These are phyloP conservation scores for Cephus nigrinus DNA, from an alignment of 2,888 invertebrate genomes.

Conservation along the genomic window DNA sequence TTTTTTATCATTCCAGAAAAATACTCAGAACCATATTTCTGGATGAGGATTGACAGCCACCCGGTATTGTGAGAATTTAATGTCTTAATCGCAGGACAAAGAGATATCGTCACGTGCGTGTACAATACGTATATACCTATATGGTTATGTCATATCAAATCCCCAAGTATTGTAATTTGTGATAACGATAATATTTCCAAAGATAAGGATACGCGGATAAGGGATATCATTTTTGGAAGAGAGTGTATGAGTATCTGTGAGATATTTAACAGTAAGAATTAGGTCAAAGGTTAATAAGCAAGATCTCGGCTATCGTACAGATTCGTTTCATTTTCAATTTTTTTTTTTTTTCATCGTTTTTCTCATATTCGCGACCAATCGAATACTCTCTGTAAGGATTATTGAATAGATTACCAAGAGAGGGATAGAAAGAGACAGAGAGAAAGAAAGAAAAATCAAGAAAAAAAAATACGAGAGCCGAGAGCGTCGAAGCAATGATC, in stretches of 20 bases:
- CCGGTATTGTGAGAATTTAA: neutral
- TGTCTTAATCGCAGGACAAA: neutral
- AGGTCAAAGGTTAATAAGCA: neutral
- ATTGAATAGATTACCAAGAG: neutral
- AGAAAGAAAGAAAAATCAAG: constrained; percentile 3
- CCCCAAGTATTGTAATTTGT: constrained; percentile 16
- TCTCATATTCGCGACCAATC: neutral
- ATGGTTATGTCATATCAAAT: neutral
- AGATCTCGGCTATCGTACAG: neutral
- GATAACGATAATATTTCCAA: constrained; percentile 13
- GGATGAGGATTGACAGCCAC: neutral
- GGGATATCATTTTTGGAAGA: neutral
- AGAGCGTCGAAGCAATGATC: neutral
- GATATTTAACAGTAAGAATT: neutral
- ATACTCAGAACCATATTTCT: neutral
- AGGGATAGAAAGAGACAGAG: neutral
- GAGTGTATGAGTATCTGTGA: neutral
- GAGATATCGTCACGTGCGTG: neutral
- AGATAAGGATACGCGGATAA: neutral
- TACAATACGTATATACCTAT: neutral
- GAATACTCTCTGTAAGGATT: neutral
- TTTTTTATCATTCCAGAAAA: neutral
- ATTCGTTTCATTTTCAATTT: neutral
- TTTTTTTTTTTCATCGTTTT: neutral
- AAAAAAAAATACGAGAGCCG: neutral